These are phyloP conservation scores for Pardosa pseudoannulata DNA, from an alignment of 2,888 invertebrate species.

Conservation along the genomic window DNA sequence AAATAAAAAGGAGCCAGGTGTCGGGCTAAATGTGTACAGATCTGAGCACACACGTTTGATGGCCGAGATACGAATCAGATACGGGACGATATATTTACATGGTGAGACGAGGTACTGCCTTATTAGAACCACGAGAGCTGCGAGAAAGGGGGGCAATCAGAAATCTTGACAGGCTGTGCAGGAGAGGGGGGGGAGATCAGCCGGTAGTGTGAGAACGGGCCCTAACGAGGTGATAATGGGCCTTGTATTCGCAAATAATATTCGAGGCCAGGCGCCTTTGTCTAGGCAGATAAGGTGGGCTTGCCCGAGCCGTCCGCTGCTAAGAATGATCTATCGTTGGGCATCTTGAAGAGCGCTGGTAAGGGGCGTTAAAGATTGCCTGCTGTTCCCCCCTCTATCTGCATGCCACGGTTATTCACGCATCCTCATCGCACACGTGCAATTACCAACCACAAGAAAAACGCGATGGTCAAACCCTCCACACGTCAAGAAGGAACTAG, in stretches of 20 bases:
- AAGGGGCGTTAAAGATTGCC: constrained; percentile 51
- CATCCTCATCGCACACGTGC: constrained; percentile 50
- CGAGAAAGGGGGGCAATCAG: neutral
- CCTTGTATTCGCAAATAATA: constrained; percentile 61
- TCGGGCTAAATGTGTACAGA: constrained; percentile 12
- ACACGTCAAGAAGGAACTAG: constrained; percentile 55
- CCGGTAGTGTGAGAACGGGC: constrained; percentile 71
- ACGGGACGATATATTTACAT: constrained; percentile 34
- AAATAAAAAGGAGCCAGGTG: neutral
- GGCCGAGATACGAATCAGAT: constrained; percentile 48
- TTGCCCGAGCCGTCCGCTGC: constrained; percentile 53
- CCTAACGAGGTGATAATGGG: constrained; percentile 72
- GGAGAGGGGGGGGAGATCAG: constrained; percentile 31
- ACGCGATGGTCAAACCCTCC: constrained; percentile 54
- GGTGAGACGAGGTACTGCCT: constrained; percentile 25
- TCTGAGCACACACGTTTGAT: neutral
- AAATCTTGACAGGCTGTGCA: constrained; percentile 42
- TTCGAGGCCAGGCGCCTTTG: constrained; percentile 63
- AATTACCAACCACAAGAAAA: constrained; percentile 66
- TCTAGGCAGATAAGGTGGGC: constrained; percentile 70
- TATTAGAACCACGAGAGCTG: constrained; percentile 30
- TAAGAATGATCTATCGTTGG: constrained; percentile 66
- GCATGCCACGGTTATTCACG: constrained; percentile 39
- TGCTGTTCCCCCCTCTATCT: constrained; percentile 18
- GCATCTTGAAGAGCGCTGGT: constrained; percentile 18